phyloP scores from a whole-genome alignment of 2,113 vertebrate species.

The Microtus richardsoni region DNA sequence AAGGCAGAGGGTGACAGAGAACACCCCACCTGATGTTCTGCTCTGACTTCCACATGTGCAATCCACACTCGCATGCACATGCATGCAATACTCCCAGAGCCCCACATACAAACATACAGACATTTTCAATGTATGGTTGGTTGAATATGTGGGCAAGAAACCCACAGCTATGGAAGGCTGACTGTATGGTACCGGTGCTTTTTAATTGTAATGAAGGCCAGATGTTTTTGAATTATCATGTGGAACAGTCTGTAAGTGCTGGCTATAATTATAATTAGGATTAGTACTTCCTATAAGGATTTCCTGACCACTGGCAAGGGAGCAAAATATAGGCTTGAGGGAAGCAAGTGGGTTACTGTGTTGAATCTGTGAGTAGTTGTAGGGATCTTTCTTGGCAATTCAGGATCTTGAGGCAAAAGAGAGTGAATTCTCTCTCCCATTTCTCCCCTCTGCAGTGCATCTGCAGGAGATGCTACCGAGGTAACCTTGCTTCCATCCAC shows the following conservation, averaged over 20 bases:
- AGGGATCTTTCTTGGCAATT: not conserved
- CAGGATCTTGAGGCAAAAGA: not conserved
- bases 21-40: too few relatives aligned
- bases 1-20: not conserved
- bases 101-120: not conserved
- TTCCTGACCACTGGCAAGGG: not conserved
- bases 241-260: not conserved
- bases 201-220: not conserved
- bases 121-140: not conserved
- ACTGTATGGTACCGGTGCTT: not conserved
- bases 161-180: not conserved
- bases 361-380: not conserved
- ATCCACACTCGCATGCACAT: not conserved
- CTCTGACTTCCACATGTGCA: not conserved
- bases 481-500: constrained; percentile 71
- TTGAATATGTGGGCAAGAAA: not conserved
- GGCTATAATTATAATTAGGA: not conserved
- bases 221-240: not conserved
- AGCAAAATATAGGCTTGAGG: not conserved
- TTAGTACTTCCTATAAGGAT: not conserved
- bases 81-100: not conserved
- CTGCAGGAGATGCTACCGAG: not conserved
- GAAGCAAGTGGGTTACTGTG: not conserved
- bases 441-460: accelerated
- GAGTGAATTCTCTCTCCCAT: not conserved